Evolutionary conservation across 2,113 vertebrate genomes (phyloP).

Genomic region (Malurus melanocephalus): DNA sequence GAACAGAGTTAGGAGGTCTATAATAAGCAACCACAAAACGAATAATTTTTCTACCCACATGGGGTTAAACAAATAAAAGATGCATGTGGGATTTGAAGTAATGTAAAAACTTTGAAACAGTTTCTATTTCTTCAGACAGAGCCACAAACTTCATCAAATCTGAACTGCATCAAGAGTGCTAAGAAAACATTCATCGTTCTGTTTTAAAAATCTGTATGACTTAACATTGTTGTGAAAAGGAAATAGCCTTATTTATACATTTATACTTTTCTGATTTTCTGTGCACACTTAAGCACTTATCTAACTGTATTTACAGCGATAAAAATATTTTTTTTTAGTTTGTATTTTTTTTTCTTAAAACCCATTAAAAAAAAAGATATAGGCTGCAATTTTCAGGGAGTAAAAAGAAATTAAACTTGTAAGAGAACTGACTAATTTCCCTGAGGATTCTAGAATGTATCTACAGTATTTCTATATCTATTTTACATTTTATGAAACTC

Average conservation of each 20-base stretch:
- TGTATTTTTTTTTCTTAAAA: not conserved
- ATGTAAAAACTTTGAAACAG: not conserved
- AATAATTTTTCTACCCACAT: not conserved
- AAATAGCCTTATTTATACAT: not conserved
- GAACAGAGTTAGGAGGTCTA: not conserved
- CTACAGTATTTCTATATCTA: conserved; percentile 17
- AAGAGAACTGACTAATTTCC: conserved; percentile 47
- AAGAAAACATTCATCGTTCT: not conserved
- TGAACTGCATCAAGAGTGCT: not conserved
- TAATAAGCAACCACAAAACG: not conserved
- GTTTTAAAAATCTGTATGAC: not conserved
- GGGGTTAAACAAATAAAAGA: not conserved
- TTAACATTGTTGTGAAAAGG: not conserved
- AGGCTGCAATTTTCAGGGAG: conserved; percentile 3
- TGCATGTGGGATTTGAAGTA: not conserved
- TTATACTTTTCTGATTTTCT: not conserved
- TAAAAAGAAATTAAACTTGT: conserved; percentile 64
- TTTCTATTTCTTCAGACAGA: not conserved
- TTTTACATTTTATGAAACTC: conserved; percentile 15
- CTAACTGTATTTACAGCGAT: not conserved
- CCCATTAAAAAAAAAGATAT: not conserved
- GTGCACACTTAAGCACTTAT: not conserved
- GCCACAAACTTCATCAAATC: not conserved
- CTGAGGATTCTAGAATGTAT: conserved; percentile 1
- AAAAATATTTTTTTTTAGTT: not conserved